A percentile compares a stretch with the other conserved stretches of the same genome.
Evolutionary conservation across 2,797 vertebrate species (phyloP).

Genomic region (Ctenochaetus hawaiiensis): DNA sequence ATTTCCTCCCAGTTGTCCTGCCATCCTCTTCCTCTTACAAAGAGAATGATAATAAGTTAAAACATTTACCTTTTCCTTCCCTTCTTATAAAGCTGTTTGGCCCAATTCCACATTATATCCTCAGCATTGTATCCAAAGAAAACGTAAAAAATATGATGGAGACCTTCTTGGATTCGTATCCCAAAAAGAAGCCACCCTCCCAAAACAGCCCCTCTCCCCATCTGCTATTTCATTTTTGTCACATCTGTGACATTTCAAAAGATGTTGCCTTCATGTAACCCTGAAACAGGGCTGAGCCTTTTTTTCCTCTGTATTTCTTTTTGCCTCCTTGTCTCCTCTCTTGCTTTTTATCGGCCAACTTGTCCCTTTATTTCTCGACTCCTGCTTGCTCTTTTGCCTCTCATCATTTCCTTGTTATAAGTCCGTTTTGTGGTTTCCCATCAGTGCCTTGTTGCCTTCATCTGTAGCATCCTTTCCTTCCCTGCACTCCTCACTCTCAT

Average conservation of each 20-base stretch:
- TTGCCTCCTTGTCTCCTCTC: conserved; percentile 25
- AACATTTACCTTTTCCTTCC: not conserved
- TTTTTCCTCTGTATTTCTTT: conserved; percentile 3
- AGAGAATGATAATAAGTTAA: conserved; percentile 38
- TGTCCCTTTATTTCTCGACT: not conserved
- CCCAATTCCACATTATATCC: conserved; percentile 39
- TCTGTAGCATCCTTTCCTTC: conserved; percentile 1
- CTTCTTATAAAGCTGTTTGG: conserved; percentile 35
- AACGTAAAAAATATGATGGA: conserved; percentile 37
- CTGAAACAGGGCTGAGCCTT: conserved; percentile 9
- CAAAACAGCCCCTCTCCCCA: conserved; percentile 42
- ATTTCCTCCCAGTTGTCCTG: conserved; percentile 21
- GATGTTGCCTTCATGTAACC: conserved; percentile 32
- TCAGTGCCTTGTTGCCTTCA: conserved; percentile 16
- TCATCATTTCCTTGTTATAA: not conserved
- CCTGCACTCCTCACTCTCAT: not conserved
- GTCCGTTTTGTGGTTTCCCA: conserved; percentile 10
- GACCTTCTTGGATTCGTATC: conserved; percentile 26
- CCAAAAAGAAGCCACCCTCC: not conserved
- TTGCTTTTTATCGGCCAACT: not conserved
- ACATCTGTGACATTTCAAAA: conserved; percentile 63
- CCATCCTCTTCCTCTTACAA: conserved; percentile 20
- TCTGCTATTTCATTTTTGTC: conserved; percentile 55
- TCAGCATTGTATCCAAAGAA: conserved; percentile 28
- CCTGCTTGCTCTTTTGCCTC: conserved; percentile 11